Base-by-base conservation (phyloP, 2,113 vertebrate genomes). In the Zosterops japonicus region DNA sequence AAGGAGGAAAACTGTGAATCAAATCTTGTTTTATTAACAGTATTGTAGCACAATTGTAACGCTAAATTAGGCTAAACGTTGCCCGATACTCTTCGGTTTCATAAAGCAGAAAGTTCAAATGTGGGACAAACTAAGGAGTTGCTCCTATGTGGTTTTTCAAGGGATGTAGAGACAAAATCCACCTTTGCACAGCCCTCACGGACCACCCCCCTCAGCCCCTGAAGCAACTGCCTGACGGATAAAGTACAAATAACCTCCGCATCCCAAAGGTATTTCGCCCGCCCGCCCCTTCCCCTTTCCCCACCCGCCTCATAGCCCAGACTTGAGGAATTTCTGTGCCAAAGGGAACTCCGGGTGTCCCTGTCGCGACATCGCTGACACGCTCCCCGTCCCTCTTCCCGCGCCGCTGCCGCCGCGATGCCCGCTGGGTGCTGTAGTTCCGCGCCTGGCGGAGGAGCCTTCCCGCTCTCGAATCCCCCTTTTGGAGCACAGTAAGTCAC, bases 381-480 rank as follows among this genome's bases (percentile, higher is more conserved):
- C 42, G 4, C 22, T 47, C 29, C 2, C 13, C 15, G 29, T 6
- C 39, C 22, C 18, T 69, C 64, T 59, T 50, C 44, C 83, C 61
- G 41, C 63, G 55, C 69, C 75, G 59, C 2, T 55, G 55, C 46
- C 36, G 36, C 36, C 50, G 90, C 74, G 44, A 33, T 2, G 87
- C 56, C 23, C 14, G 1, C 42, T 89, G 89, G 95, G 84, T 79
- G n/a, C 33, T 88, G 91, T 95, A 96, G 87, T 97, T 91, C 50
- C 27, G 33, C 19, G 57, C 46, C 31, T 15, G 23, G 11, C 56
- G 52, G 61, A 61, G 74, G n/a, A 59, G 35, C 6, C 12, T 36
- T 71, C 20, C 46, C 57, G 22, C n/a, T 47, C 44, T 59, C n/a
- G 49, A 77, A 15, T 27, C 15, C 31, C 19, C 17, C 8, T 22